phyloP scores from a whole-genome alignment of 2,113 vertebrate genomes.

The Pantherophis guttatus region DNA sequence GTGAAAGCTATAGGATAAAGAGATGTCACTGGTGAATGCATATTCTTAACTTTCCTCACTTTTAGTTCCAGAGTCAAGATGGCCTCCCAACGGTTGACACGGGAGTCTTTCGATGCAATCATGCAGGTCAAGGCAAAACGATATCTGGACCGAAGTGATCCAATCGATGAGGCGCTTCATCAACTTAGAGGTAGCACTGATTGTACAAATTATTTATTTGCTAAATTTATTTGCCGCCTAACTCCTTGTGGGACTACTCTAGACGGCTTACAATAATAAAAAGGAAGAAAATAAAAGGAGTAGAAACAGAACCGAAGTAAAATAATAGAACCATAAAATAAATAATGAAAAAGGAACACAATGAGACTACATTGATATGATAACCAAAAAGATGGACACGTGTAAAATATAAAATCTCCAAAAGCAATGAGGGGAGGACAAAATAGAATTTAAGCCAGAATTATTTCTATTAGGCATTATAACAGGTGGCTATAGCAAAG shows the following conservation, averaged over 20 bases:
- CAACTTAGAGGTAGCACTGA: constrained; percentile 62
- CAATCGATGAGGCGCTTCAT: constrained; percentile 46
- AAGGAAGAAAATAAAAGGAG: neutral
- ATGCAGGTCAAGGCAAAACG: constrained; percentile 70
- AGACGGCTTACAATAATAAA: neutral
- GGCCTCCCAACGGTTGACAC: constrained; percentile 68
- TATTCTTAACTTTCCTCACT: neutral
- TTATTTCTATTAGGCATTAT: too few relatives aligned
- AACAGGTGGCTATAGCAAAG: too few relatives aligned
- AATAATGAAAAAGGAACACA: neutral
- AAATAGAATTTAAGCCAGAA: too few relatives aligned
- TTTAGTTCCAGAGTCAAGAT: constrained; percentile 50
- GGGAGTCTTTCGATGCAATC: constrained; percentile 67
- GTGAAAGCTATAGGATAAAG: neutral
- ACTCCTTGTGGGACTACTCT: neutral
- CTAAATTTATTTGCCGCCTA: neutral
- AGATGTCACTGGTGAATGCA: too few relatives aligned
- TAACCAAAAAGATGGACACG: neutral
- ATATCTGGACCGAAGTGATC: constrained; percentile 60
- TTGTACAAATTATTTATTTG: neutral
- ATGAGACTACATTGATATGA: neutral
- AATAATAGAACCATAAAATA: neutral
- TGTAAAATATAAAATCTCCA: too few relatives aligned
- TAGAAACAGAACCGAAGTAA: neutral
- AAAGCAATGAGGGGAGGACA: too few relatives aligned